A percentile compares a stretch with the other conserved stretches of the same genome.
Conservation (phyloP, 2,797 vertebrate species). For the Brachyalestes nurse region DNA sequence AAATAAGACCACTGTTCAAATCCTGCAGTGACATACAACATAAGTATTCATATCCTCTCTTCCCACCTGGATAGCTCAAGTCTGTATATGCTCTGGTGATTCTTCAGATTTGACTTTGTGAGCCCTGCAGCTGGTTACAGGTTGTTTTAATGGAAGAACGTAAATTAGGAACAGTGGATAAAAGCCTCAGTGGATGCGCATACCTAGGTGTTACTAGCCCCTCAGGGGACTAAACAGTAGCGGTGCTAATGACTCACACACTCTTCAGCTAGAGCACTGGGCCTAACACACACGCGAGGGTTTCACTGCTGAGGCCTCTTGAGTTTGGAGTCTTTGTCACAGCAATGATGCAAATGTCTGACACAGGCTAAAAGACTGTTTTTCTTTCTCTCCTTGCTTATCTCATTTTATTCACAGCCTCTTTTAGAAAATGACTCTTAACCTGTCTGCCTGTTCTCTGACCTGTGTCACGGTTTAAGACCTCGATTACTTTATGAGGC, state of each 20-base stretch:
- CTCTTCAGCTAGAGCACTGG: not conserved
- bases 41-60: not conserved
- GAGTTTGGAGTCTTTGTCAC: conserved; percentile 32
- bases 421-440: not conserved
- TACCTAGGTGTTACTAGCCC: conserved; percentile 13
- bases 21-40: no score
- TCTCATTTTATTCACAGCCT: not conserved
- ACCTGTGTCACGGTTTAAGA: not conserved
- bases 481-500: not conserved
- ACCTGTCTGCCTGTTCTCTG: not conserved
- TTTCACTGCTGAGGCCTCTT: conserved; percentile 6
- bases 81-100: not conserved
- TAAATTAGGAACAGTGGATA: conserved; percentile 17
- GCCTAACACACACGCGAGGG: conserved; percentile 20
- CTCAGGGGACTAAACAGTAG: conserved; percentile 31
- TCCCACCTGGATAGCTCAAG: not conserved
- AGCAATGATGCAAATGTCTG: conserved; percentile 29
- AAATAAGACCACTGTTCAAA: no score
- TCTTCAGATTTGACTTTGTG: not conserved
- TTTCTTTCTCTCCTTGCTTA: not conserved
- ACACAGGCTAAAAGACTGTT: conserved; percentile 2
- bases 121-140: conserved; percentile 19
- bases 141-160: not conserved
- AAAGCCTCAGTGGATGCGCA: conserved; percentile 9
- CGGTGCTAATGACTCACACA: conserved; percentile 21